phyloP scores from a whole-genome alignment of 2,888 invertebrate species.

The Euplagia quadripunctaria region DNA sequence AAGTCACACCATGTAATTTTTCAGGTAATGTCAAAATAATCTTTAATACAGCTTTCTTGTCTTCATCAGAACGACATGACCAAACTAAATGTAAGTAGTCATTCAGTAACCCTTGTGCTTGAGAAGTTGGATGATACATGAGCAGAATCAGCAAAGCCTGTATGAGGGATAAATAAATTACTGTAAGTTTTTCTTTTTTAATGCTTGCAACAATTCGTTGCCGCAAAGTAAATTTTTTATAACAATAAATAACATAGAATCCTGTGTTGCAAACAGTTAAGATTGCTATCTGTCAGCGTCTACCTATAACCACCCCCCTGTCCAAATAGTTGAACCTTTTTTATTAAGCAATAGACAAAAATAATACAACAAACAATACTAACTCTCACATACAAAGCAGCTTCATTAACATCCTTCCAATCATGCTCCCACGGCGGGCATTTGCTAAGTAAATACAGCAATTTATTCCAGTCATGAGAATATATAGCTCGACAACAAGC shows the following conservation, averaged over 20 bases:
- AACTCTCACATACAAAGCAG: slow-evolving; percentile 68
- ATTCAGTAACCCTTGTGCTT: slow-evolving; percentile 65
- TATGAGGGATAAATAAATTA: slow-evolving; percentile 40
- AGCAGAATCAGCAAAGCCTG: slow-evolving; percentile 76
- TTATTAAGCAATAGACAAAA: neutral
- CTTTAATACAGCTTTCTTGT: slow-evolving; percentile 76
- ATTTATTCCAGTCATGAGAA: slow-evolving; percentile 77
- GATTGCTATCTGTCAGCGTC: too few relatives aligned
- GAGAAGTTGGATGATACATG: slow-evolving; percentile 77
- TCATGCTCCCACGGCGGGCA: slow-evolving; percentile 70
- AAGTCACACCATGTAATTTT: slow-evolving; percentile 53
- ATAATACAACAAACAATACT: slow-evolving; percentile 38
- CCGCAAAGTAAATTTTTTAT: too few relatives aligned
- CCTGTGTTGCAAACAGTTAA: too few relatives aligned
- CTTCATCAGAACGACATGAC: slow-evolving; percentile 69
- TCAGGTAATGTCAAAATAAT: slow-evolving; percentile 68
- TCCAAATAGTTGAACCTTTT: too few relatives aligned
- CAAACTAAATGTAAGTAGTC: slow-evolving; percentile 78
- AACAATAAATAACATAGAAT: too few relatives aligned
- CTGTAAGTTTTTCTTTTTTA: too few relatives aligned
- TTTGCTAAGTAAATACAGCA: slow-evolving; percentile 71
- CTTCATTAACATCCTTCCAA: slow-evolving; percentile 39
- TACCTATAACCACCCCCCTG: too few relatives aligned
- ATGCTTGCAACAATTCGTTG: too few relatives aligned
- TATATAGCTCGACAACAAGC: slow-evolving; percentile 71